Base-by-base conservation (phyloP, 2,113 vertebrate species). In the Hemiprocne comata region DNA sequence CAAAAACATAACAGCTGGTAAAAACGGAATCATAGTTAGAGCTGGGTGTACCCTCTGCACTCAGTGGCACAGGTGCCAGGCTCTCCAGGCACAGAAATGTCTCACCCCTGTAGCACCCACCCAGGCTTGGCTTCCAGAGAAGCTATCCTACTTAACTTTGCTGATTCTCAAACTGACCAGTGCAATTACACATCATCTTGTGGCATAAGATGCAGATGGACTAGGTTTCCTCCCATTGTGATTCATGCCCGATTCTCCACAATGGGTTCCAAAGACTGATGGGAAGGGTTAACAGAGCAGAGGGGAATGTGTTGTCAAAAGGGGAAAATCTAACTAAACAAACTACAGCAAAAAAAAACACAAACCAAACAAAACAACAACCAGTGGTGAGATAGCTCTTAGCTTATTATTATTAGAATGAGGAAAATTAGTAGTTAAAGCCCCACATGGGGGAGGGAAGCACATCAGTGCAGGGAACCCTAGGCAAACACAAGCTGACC, bases 371-470 rank as follows among this genome's bases (percentile, higher is more conserved):
- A 48, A 48, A 48, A 48, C 46, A 19, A 48, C 46, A 10, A 29
- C 7, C 17, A 13, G 3, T 0, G 0, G 29, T n/a, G 7, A 17
- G 33, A 42, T 6, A 72, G 25, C 7, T 40, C 21, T 65, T 26
- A 42, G 7, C 6, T 96, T 66, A 44, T 69, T 70, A 5, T 17
- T 58, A 33, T 48, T n/a, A 58, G 8, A 51, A 3, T 2, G 2
- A 66, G 26, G 6, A 53, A 60, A 85, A 51, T 11, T 8, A 61
- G 7, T 26, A 67, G 19, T 25, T 13, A 64, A 89, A 93, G 16
- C 4, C 10, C 8, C 36, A 54, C 25, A 15, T 1, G 3, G 42
- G 17, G 85, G 10, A n/a, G 5, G 3, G 8, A 15, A 40, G 7
- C 16, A 24, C 5, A 19, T 2, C 29, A 58, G 15, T 34, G 13